phyloP scores from a whole-genome alignment of 1,140 invertebrate genomes.

The Bombus waltoni region DNA sequence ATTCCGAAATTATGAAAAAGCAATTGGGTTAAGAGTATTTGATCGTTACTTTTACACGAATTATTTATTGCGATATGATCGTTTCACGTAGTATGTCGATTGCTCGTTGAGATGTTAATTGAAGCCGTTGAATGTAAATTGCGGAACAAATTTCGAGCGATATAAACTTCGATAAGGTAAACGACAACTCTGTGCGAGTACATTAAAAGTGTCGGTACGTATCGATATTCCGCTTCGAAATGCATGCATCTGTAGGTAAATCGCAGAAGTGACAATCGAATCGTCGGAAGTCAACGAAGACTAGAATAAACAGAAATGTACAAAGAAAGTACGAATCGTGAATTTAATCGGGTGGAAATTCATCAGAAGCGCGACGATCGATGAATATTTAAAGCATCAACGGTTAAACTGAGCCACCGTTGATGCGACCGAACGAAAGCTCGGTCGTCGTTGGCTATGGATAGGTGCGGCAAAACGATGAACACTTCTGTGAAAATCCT shows the following conservation, averaged over 20 bases:
- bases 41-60: too few species aligned
- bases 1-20: neutral
- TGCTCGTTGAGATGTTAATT: too few species aligned
- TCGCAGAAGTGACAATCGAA: neutral
- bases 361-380: neutral
- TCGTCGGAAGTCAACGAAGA: neutral
- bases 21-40: too few species aligned
- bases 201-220: neutral
- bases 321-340: neutral
- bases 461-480: constrained; percentile 42
- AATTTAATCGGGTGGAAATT: neutral
- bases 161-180: too few species aligned
- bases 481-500: constrained; percentile 34
- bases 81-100: too few species aligned
- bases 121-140: too few species aligned
- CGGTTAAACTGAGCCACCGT: neutral
- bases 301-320: neutral
- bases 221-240: neutral
- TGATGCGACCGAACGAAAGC: neutral
- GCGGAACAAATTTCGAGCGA: too few species aligned
- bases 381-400: constrained; percentile 43
- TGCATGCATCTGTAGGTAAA: too few species aligned
- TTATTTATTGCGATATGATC: too few species aligned
- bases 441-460: neutral
- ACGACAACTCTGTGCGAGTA: neutral